These are phyloP conservation scores for Butastur rufipennis DNA, from an alignment of 2,113 vertebrate genomes.

Conservation along the genomic window DNA sequence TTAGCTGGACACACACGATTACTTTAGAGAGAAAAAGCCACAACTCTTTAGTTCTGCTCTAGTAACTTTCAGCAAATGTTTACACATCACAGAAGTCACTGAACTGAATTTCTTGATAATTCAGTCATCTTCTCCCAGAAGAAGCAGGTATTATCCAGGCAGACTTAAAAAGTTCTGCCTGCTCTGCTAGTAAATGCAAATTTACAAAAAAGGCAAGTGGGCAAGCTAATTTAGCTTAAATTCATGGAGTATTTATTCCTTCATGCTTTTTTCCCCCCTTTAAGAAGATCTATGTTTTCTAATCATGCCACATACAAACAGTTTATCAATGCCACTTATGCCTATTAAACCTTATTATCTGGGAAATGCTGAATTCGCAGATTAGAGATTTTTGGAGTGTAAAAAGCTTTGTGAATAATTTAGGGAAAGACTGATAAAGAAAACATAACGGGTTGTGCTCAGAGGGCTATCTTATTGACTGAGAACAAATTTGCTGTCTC, in stretches of 20 bases:
- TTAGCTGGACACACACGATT: not conserved
- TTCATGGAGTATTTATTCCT: not conserved
- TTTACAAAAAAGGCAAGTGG: not conserved
- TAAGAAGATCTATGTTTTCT: not conserved
- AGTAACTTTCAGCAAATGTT: conserved; percentile 27
- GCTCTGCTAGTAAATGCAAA: not conserved
- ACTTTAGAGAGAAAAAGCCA: not conserved
- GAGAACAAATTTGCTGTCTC: conserved; percentile 25
- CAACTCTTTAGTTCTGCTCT: not conserved
- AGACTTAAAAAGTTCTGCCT: not conserved
- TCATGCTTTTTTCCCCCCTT: fast-evolving
- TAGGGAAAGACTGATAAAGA: conserved; percentile 36
- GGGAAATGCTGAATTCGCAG: conserved; percentile 19
- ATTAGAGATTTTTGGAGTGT: not conserved
- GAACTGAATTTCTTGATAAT: not conserved
- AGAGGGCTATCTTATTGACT: conserved; percentile 21
- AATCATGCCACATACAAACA: not conserved
- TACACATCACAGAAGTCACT: not conserved
- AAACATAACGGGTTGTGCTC: not conserved
- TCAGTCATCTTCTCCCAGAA: not conserved
- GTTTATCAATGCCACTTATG: conserved; percentile 3
- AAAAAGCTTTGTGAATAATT: conserved; percentile 60
- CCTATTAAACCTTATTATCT: conserved; percentile 15
- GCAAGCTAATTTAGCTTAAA: not conserved
- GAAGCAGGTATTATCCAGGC: not conserved